A percentile compares a stretch with the other conserved stretches of the same genome.
phyloP scores from a whole-genome alignment of 2,797 vertebrate species.

The Pseudomugil gertrudae region DNA sequence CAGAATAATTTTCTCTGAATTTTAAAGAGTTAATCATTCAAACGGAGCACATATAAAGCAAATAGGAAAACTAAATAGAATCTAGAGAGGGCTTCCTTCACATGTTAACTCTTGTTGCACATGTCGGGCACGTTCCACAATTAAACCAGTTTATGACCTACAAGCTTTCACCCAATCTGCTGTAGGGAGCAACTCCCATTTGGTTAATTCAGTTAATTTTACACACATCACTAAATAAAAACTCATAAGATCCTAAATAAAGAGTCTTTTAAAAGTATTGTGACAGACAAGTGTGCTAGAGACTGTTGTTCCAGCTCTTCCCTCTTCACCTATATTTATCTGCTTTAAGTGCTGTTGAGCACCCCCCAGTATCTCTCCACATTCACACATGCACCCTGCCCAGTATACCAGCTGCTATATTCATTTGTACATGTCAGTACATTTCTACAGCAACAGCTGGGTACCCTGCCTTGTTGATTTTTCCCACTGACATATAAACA shows the following conservation, averaged over 20 bases:
- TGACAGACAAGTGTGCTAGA: background rate
- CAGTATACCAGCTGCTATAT: slow-evolving; percentile 17
- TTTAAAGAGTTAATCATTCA: background rate
- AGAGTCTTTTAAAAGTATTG: slow-evolving; percentile 2
- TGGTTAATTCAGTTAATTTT: slow-evolving; percentile 25
- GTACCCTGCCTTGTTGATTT: slow-evolving; percentile 22
- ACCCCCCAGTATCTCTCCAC: slow-evolving; percentile 3
- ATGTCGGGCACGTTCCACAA: slow-evolving; percentile 21
- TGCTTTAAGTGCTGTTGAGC: slow-evolving; percentile 4
- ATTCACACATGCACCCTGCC: slow-evolving; percentile 1
- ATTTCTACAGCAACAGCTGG: background rate
- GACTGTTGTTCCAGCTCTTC: slow-evolving; percentile 14
- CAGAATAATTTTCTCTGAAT: background rate
- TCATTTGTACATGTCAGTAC: slow-evolving; percentile 2
- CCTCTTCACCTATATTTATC: slow-evolving; percentile 5
- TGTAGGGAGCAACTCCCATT: slow-evolving; percentile 25
- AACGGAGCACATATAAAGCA: background rate
- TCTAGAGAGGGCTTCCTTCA: background rate
- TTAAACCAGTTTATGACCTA: slow-evolving; percentile 31
- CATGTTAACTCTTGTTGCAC: slow-evolving; percentile 11
- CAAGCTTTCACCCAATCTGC: slow-evolving; percentile 41
- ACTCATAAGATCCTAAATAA: slow-evolving; percentile 23
- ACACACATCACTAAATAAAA: slow-evolving; percentile 34
- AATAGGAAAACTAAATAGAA: background rate
- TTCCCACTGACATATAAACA: slow-evolving; percentile 27